Evolutionary conservation across 2,888 invertebrate species (phyloP).

Genomic region (Amiota mariae): DNA sequence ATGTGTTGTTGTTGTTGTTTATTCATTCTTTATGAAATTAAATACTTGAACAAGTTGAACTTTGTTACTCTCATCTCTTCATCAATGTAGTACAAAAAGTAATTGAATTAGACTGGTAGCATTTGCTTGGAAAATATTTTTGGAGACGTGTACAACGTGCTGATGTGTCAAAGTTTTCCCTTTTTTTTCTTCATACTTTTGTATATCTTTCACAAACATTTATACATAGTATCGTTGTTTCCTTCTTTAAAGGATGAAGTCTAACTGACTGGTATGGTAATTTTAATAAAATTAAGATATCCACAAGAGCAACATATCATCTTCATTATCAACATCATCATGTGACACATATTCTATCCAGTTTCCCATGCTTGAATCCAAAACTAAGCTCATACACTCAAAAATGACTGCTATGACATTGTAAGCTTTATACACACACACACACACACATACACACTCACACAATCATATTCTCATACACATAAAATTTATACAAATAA

Average conservation of each 20-base stretch:
- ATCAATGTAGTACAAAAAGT: constrained; percentile 28
- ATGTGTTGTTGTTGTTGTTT: too few species aligned
- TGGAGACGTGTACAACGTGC: constrained; percentile 5
- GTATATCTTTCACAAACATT: background rate
- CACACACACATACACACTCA: background rate
- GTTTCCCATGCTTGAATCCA: too few species aligned
- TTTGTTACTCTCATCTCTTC: background rate
- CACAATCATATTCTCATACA: background rate
- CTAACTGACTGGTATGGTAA: constrained; percentile 55
- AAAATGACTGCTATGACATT: background rate
- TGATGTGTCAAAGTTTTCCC: constrained; percentile 57
- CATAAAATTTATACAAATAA: constrained; percentile 14
- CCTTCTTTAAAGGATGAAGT: constrained; percentile 30
- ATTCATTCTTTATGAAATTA: background rate
- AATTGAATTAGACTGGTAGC: constrained; percentile 61
- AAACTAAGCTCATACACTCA: constrained; percentile 9
- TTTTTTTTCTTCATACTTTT: constrained; percentile 42
- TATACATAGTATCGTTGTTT: background rate
- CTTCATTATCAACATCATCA: background rate
- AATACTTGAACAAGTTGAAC: constrained; percentile 3
- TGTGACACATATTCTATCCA: too few species aligned
- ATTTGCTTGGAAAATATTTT: constrained; percentile 46
- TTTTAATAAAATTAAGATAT: constrained; percentile 53
- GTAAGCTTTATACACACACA: background rate
- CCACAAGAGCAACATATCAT: constrained; percentile 38